Evolutionary conservation across 1,140 invertebrate species (phyloP), one percentile per base, ranked within the genome.

Genomic region (Drosophila leontia): DNA sequence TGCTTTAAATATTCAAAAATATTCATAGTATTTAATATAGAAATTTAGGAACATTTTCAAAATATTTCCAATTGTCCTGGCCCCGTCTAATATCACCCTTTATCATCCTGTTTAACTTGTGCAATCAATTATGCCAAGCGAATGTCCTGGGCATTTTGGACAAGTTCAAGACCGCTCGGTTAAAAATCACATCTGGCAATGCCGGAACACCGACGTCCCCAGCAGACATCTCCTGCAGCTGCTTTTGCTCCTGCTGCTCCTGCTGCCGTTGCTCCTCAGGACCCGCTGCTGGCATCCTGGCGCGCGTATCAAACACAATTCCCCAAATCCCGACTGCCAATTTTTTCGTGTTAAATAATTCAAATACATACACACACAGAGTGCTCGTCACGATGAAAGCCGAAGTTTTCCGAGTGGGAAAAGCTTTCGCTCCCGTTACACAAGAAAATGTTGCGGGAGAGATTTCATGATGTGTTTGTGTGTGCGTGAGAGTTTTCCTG

Each of bases 241-340:
- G 19, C 75, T 26, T n/a, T 8, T 29, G 26, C 47, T 32, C 3
- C 42, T n/a, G 15, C 72, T 19, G 13, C 41, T 53, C 26, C 26
- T 23, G 1, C 35, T 13, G 29, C 23, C 9, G 11, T 29, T 37
- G 9, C 42, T 17, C 23, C 12, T 19, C 8, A 34, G 64, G 39
- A 45, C 26, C n/a, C 48, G 50, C 56, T 57, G 29, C 57, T 63
- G 12, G 39, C 61, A 67, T 70, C 65, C 60, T 70, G 65, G 44
- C 48, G 62, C 45, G 62, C 58, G 75, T 61, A 76, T 77, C 84
- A 80, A 80, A 78, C 59, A 70, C 75, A 79, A 90, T 82, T 83
- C 71, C 85, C 85, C 60, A 82, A 88, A 82, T 82, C 81, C 85
- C 85, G 85, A 85, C 81, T 84, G 85, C 67, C 80, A 79, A 84